A percentile compares a stretch with the other conserved stretches of the same genome.
Evolutionary conservation across 2,113 vertebrate genomes (phyloP).

Genomic region (Stercorarius parasiticus): DNA sequence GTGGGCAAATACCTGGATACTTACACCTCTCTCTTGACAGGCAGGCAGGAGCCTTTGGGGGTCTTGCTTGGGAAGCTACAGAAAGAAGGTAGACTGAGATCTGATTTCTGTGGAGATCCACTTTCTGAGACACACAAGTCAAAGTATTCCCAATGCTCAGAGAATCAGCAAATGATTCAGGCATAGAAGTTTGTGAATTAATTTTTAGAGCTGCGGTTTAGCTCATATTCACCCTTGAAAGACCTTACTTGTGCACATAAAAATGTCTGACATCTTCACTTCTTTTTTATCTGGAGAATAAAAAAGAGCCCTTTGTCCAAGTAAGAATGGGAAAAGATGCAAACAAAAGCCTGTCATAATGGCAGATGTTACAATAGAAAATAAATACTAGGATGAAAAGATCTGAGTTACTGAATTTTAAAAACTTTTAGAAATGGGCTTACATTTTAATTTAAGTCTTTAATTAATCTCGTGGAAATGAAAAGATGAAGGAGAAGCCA

Average conservation of each 20-base stretch:
- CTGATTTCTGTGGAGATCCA: neutral
- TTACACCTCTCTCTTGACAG: neutral
- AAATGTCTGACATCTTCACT: neutral
- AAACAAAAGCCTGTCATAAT: constrained; percentile 10
- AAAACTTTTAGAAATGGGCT: neutral
- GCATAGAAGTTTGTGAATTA: neutral
- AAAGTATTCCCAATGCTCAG: neutral
- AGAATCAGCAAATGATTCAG: neutral
- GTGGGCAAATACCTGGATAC: neutral
- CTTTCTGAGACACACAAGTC: neutral
- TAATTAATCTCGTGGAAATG: neutral
- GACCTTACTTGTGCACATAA: neutral
- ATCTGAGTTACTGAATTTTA: neutral
- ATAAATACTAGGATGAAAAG: neutral
- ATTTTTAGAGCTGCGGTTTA: neutral
- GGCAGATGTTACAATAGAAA: neutral
- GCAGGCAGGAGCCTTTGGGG: neutral
- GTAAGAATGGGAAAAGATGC: neutral
- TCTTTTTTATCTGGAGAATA: neutral
- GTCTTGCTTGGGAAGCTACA: neutral
- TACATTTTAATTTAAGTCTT: neutral
- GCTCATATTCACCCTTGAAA: neutral
- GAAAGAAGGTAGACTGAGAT: neutral
- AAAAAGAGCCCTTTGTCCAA: neutral
- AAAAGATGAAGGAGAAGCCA: neutral